Evolutionary conservation across 1,140 invertebrate genomes (phyloP), one percentile per base, ranked within the genome.

Genomic region (Pygmarrhopalites habei): DNA sequence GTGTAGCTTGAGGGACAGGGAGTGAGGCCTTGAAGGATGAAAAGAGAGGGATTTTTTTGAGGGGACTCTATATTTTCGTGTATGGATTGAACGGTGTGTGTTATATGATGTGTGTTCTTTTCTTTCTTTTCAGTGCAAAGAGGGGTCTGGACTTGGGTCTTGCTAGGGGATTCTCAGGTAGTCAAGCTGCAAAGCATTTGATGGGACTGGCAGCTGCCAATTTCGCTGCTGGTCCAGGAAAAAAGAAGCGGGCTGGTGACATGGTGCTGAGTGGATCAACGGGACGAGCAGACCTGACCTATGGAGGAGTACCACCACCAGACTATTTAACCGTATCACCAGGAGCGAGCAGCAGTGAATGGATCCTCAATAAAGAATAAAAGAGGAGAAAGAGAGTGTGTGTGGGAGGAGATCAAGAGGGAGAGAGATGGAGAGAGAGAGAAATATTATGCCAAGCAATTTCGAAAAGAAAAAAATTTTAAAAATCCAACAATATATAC

Each of bases 101-200:
- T n/a, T n/a, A n/a, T n/a, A n/a, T n/a, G n/a, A n/a, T n/a, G n/a
- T n/a, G n/a, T 57, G 23, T 59, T 44, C 62, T 68, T 51, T 60
- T 66, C n/a, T 73, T 21, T 69, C 62, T 59, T 80, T 80, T 12
- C 79, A 90, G 87, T 74, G 81, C 83, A 44, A 90, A 90, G 76
- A 83, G 88, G 1, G 87, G 85, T 39, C 76, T 90, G 47, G 88
- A 90, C 73, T 79, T 90, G 68, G 90, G 90, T 15, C 77, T 94
- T 46, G 86, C 82, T 62, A 86, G 90, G 32, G 90, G 90, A 2
- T 92, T 88, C 75, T 92, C 89, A 41, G 90, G 89, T 0, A 87
- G 88, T 26, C 85, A 92, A 72, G 86, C 90, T 46, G 90, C 89
- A 71, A 92, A 92, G 76, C 89, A 92, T 75, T 79, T 92, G 69